Base-by-base conservation (phyloP, 35 echinoderm and acorn worm genomes). In the Stichopus chloronotus region DNA sequence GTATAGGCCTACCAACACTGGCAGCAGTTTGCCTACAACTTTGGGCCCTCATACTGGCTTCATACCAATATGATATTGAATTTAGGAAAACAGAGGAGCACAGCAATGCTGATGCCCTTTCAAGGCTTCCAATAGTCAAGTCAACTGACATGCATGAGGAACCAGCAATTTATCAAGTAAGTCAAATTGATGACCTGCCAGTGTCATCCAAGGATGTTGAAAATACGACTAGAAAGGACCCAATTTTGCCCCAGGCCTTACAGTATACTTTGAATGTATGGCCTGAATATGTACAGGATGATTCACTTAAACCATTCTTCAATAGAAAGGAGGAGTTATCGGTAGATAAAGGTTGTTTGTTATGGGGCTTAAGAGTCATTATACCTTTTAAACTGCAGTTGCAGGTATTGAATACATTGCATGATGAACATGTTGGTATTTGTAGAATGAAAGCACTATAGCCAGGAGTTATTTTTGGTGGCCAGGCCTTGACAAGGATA, bases 21-120 rank as follows among this genome's bases (percentile, higher is more conserved):
- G 78, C 91, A 61, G 78, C 91, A 43, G 7, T 21, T 83, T 13
- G 79, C 4, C 13, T 72, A 30, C 78, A 81, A 12, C 12, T 78
- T 9, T 92, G 79, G 91, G 91, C 91, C 4, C 20, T 92, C 16
- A 83, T 84, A 25, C 22, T 84, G 21, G 10, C 11, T 82, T 55
- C 63, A 8, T 84, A 92, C 65, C 19, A 22, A 6, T 92, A 84
- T 84, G 25, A 81, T 9, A 94, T 94, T 83, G 57, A 84, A 30
- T 80, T 24, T 52, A 81, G 78, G 78, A 81, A 81, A 52, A 25
- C 78, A 52, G 25, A 52, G 6, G 78, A 81, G 11, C 86, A 93
- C 23, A 19, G 24, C 11, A 93, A 93, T 90, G 94, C 94, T n/a
- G 94, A 95, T 84, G 87, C 19, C 57, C 63, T 95, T 22, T 90